These are phyloP conservation scores for Papilio demoleus DNA, from an alignment of 2,888 invertebrate species.

Conservation along the genomic window DNA sequence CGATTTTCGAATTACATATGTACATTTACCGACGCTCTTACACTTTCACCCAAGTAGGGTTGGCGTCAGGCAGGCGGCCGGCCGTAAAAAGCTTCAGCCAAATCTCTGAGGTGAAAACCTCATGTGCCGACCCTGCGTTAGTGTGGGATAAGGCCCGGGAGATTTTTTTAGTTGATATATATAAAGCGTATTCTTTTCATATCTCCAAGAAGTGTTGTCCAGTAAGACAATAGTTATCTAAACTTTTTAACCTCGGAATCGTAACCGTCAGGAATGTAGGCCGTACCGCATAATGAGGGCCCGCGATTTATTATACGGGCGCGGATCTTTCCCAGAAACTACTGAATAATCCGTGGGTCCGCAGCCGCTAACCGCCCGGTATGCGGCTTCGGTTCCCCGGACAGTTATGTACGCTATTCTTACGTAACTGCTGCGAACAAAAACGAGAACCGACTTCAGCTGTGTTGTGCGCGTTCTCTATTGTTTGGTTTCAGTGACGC, in stretches of 20 bases:
- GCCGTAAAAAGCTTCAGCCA: too few relatives aligned
- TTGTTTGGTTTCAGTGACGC: constrained; percentile 14
- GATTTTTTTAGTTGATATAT: too few relatives aligned
- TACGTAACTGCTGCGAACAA: constrained; percentile 65
- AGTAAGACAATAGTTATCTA: constrained; percentile 67
- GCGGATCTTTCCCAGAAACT: constrained; percentile 72
- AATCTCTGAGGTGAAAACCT: too few relatives aligned
- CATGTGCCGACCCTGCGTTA: too few relatives aligned
- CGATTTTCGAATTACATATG: too few relatives aligned
- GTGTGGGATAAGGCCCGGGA: too few relatives aligned
- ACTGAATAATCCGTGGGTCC: constrained; percentile 73
- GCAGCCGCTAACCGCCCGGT: constrained; percentile 56
- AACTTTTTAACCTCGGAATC: constrained; percentile 69
- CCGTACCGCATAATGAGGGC: constrained; percentile 77
- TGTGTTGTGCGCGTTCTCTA: constrained; percentile 24
- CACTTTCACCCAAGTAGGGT: too few relatives aligned
- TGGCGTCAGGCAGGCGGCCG: too few relatives aligned
- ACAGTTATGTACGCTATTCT: constrained; percentile 80
- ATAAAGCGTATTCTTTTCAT: too few relatives aligned
- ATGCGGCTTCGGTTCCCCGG: constrained; percentile 70
- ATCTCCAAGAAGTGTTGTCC: constrained; percentile 41
- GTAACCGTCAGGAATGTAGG: constrained; percentile 77
- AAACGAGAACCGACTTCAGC: constrained; percentile 27
- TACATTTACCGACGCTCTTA: too few relatives aligned
- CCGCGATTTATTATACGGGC: constrained; percentile 68